These are phyloP conservation scores for Mycteria americana DNA, from an alignment of 2,797 vertebrate genomes.

Conservation along the genomic window DNA sequence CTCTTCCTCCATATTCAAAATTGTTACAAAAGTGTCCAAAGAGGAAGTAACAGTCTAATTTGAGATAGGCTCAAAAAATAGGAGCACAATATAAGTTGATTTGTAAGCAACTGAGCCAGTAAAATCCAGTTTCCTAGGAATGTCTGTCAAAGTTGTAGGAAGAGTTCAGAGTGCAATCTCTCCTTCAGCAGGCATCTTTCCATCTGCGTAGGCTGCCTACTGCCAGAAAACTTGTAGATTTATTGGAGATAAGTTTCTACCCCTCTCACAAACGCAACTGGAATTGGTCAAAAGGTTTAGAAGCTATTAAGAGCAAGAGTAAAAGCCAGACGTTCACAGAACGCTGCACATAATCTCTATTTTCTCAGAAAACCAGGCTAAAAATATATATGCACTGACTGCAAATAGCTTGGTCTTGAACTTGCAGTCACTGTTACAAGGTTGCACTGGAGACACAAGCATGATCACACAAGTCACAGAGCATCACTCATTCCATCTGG, in stretches of 20 bases:
- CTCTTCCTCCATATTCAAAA: background rate
- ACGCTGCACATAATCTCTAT: background rate
- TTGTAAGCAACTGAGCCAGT: background rate
- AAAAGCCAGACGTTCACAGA: background rate
- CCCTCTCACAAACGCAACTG: background rate
- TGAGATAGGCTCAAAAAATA: background rate
- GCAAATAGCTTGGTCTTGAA: background rate
- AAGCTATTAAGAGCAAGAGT: background rate
- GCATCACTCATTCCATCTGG: background rate
- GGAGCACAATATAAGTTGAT: background rate
- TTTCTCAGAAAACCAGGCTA: background rate
- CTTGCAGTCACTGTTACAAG: background rate
- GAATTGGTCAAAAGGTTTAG: background rate
- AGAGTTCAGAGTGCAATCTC: background rate
- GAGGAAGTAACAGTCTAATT: background rate
- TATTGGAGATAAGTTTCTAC: background rate
- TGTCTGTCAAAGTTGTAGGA: background rate
- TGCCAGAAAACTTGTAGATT: background rate
- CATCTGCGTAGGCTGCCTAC: background rate
- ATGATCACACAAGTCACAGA: background rate
- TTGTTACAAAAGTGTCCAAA: background rate
- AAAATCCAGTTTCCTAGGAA: constrained; percentile 2
- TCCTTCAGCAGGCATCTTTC: background rate
- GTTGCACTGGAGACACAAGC: background rate
- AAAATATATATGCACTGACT: background rate